phyloP scores from a whole-genome alignment of 2,888 invertebrate species.

The Chrysopilus asiliformis region DNA sequence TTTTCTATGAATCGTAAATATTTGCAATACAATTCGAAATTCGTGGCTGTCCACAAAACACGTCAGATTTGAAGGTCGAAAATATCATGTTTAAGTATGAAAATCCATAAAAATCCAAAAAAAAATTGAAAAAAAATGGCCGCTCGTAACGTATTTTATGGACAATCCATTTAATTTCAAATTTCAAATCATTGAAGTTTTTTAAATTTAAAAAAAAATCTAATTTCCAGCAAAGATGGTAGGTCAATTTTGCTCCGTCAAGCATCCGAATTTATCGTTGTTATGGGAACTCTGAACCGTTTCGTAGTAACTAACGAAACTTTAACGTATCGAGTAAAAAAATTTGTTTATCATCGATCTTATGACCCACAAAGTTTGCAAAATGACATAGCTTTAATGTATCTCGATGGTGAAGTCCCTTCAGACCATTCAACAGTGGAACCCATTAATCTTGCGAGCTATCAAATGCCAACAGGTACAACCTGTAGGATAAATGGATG shows the following conservation, averaged over 20 bases:
- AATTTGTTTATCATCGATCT: constrained; percentile 16
- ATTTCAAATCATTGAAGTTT: constrained; percentile 4
- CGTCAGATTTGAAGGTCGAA: no score
- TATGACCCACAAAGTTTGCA: constrained; percentile 18
- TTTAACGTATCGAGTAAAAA: constrained; percentile 20
- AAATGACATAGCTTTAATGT: constrained; percentile 26
- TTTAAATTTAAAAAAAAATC: no score
- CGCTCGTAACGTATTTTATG: no score
- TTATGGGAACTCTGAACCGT: constrained; percentile 30
- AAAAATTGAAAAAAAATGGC: no score
- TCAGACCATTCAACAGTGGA: constrained; percentile 23
- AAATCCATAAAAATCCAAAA: no score
- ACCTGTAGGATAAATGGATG: constrained; percentile 31
- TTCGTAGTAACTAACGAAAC: constrained; percentile 21
- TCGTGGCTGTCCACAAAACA: no score
- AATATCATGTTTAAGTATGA: no score
- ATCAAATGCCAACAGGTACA: constrained; percentile 14
- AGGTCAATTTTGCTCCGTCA: constrained; percentile 1
- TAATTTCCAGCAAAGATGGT: background rate
- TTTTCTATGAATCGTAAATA: no score
- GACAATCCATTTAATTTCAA: no score
- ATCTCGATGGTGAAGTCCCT: constrained; percentile 24
- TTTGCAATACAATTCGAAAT: no score
- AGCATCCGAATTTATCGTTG: constrained; percentile 20
- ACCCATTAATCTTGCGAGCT: constrained; percentile 21